These are phyloP conservation scores for Heteromyza rotundicornis DNA, from an alignment of 2,888 invertebrate species.

Conservation along the genomic window DNA sequence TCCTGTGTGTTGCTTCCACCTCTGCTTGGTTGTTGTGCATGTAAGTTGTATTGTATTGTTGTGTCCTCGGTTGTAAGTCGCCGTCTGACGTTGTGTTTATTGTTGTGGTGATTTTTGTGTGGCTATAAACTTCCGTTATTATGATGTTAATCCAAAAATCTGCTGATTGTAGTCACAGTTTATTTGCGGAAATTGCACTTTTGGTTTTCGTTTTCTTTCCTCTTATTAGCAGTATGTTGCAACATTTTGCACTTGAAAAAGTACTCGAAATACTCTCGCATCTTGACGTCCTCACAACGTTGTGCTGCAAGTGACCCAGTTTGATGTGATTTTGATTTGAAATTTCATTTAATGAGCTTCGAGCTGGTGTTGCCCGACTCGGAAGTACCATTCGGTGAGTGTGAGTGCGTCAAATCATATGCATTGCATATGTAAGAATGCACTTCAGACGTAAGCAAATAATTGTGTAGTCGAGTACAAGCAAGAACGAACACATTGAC, in stretches of 20 bases:
- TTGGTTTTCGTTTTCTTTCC: neutral
- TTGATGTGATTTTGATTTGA: neutral
- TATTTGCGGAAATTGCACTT: conserved; percentile 1
- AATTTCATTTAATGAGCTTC: neutral
- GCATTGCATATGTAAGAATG: too few species aligned
- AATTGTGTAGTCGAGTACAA: too few species aligned
- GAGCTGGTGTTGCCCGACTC: neutral
- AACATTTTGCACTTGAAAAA: too few species aligned
- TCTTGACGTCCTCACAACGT: too few species aligned
- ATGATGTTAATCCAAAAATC: conserved; percentile 15
- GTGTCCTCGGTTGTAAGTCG: too few species aligned
- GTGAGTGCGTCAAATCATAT: neutral
- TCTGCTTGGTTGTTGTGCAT: neutral
- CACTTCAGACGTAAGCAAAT: too few species aligned
- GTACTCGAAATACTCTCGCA: too few species aligned
- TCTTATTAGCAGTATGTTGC: too few species aligned
- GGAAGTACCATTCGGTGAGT: neutral
- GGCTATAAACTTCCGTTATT: conserved; percentile 40
- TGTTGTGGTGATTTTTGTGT: conserved; percentile 45
- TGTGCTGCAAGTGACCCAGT: neutral
- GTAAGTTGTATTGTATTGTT: neutral
- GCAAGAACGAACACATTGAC: too few species aligned
- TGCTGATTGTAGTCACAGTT: conserved; percentile 10
- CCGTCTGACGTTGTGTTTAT: conserved; percentile 25
- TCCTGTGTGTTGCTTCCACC: too few species aligned